These are phyloP conservation scores for Myocastor coypus DNA, from an alignment of 2,113 vertebrate species.

Conservation along the genomic window DNA sequence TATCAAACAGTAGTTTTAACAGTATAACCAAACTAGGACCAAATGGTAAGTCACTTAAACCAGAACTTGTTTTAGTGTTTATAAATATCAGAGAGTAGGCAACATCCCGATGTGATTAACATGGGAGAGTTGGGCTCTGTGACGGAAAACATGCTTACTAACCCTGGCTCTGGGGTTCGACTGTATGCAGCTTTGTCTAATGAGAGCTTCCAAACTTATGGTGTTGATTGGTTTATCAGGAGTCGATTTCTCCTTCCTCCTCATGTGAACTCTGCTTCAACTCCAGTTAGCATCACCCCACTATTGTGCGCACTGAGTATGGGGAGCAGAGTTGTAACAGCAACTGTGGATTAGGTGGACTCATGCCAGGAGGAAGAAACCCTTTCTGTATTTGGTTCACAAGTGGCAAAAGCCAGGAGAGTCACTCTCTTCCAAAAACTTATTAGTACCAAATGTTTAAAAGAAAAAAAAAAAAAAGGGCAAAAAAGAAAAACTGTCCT, in stretches of 20 bases:
- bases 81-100: conserved; percentile 22
- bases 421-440: conserved; percentile 7
- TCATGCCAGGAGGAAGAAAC: background rate
- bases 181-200: background rate
- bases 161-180: background rate
- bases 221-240: background rate
- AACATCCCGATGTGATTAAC: background rate
- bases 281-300: background rate
- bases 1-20: background rate
- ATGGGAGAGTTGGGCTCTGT: background rate
- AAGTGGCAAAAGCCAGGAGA: background rate
- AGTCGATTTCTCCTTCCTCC: background rate
- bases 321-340: background rate
- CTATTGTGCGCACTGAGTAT: background rate
- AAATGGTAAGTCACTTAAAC: background rate
- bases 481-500: background rate
- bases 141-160: background rate
- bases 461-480: background rate
- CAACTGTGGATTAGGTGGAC: background rate
- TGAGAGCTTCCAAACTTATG: background rate
- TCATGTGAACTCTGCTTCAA: background rate
- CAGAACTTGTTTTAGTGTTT: conserved; percentile 9
- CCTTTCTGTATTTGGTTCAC: background rate
- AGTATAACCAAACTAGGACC: background rate
- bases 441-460: conserved; percentile 44